Evolutionary conservation across 2,113 vertebrate species (phyloP).

Genomic region (Oostethus manadensis): DNA sequence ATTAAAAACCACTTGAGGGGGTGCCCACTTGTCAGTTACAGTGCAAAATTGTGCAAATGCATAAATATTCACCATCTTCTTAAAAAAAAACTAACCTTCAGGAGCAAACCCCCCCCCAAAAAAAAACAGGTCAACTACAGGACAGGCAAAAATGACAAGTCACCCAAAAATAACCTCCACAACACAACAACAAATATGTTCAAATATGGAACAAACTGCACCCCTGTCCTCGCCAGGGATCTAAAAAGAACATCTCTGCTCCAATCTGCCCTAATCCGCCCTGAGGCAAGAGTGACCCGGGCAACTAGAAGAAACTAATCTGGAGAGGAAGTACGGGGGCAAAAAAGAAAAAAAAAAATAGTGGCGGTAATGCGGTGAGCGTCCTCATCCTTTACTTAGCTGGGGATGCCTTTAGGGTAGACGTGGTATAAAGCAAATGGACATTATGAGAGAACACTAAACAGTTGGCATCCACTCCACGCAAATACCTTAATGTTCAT

Average conservation of each 20-base stretch:
- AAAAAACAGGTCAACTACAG: constrained; percentile 36
- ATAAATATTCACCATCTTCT: background rate
- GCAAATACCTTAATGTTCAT: background rate
- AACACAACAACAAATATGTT: constrained; percentile 16
- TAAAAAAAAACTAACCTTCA: background rate
- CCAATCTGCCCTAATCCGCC: constrained; percentile 52
- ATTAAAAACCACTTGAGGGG: no score
- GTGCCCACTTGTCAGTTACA: no score
- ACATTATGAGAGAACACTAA: constrained; percentile 6
- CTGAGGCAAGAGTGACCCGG: constrained; percentile 57
- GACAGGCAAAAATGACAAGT: constrained; percentile 11
- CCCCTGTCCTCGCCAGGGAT: constrained; percentile 35
- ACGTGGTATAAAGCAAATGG: constrained; percentile 49
- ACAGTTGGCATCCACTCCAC: background rate
- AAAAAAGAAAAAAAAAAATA: constrained; percentile 30
- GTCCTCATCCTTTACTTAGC: constrained; percentile 58
- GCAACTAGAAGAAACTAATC: constrained; percentile 55
- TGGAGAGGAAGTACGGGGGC: constrained; percentile 24
- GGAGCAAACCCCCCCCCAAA: no score
- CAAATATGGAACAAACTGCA: constrained; percentile 13
- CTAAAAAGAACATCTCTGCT: constrained; percentile 45
- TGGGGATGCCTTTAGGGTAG: constrained; percentile 49
- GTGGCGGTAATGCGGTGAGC: constrained; percentile 59
- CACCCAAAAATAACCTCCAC: constrained; percentile 19
- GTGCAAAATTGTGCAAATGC: background rate